phyloP scores from a whole-genome alignment of 2,113 vertebrate genomes.

The Mustela nigripes region DNA sequence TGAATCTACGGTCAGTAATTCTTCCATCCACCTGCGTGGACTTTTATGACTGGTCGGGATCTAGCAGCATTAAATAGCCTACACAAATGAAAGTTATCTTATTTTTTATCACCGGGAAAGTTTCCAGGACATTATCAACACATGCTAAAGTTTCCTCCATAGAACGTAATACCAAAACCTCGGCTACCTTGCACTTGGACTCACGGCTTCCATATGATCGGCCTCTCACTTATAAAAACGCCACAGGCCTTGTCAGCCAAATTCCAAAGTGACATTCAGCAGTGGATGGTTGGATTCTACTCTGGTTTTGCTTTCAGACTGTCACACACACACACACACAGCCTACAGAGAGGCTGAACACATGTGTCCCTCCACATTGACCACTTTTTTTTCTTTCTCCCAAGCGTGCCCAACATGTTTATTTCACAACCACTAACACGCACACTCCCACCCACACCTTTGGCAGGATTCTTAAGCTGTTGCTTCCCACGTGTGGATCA shows the following conservation, averaged over 20 bases:
- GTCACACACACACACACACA: background rate
- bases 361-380: background rate
- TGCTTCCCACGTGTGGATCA: slow-evolving; percentile 91
- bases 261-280: slow-evolving; percentile 77
- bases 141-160: slow-evolving; percentile 76
- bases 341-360: background rate
- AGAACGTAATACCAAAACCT: slow-evolving; percentile 70
- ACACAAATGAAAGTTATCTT: slow-evolving; percentile 76
- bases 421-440: slow-evolving; percentile 81
- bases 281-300: slow-evolving; percentile 45
- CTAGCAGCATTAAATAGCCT: slow-evolving; percentile 31
- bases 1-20: slow-evolving; percentile 40
- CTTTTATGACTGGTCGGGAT: slow-evolving; percentile 46
- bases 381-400: background rate
- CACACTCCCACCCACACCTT: slow-evolving; percentile 85
- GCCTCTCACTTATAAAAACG: slow-evolving; percentile 75
- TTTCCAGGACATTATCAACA: slow-evolving; percentile 81
- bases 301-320: slow-evolving; percentile 74
- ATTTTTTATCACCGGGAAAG: slow-evolving; percentile 80
- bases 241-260: slow-evolving; percentile 64
- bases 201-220: slow-evolving; percentile 77
- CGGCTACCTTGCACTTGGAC: slow-evolving; percentile 68
- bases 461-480: slow-evolving; percentile 81
- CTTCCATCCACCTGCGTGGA: slow-evolving; percentile 31
- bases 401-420: background rate